Percentiles rank a stretch among this genome's conserved stretches.
Evolutionary conservation across 1,140 invertebrate species (phyloP).

Genomic region (Psilanteris sp.): DNA sequence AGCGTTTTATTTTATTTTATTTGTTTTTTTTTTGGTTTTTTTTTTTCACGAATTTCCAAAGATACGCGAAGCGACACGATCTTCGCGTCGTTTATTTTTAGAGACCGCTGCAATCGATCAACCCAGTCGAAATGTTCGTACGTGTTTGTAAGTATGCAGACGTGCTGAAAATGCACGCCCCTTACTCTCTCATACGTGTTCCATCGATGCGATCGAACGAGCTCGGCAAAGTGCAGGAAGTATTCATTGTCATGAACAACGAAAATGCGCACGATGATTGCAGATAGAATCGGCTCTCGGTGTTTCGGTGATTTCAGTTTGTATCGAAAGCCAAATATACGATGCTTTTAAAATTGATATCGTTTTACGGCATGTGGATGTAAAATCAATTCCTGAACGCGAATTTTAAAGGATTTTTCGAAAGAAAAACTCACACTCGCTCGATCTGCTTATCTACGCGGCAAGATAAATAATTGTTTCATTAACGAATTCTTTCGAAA

Average conservation of each 20-base stretch:
- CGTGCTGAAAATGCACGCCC: constrained; percentile 51
- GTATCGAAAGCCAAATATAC: constrained; percentile 30
- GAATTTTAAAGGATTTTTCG: constrained; percentile 1
- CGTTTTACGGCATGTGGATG: constrained; percentile 11
- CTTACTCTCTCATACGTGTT: constrained; percentile 31
- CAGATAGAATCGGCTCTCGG: constrained; percentile 51
- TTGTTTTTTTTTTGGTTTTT: too few relatives aligned
- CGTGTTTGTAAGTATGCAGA: constrained; percentile 58
- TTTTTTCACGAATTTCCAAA: constrained; percentile 6
- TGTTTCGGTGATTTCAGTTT: constrained; percentile 44
- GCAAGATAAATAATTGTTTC: too few relatives aligned
- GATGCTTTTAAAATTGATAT: constrained; percentile 33
- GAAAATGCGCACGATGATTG: constrained; percentile 58
- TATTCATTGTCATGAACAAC: constrained; percentile 62
- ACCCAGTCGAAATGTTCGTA: constrained; percentile 48
- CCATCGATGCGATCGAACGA: constrained; percentile 54
- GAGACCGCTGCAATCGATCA: constrained; percentile 45
- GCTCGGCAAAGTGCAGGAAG: constrained; percentile 58
- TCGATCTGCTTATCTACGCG: too few relatives aligned
- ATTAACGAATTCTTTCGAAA: too few relatives aligned
- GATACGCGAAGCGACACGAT: constrained; percentile 13
- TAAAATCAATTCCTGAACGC: constrained; percentile 10
- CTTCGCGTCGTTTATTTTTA: constrained; percentile 40
- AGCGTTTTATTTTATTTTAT: too few relatives aligned
- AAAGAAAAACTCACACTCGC: too few relatives aligned